A percentile compares a stretch with the other conserved stretches of the same genome.
Evolutionary conservation across 2,113 vertebrate genomes (phyloP).

Genomic region (Solenodon paradoxus): DNA sequence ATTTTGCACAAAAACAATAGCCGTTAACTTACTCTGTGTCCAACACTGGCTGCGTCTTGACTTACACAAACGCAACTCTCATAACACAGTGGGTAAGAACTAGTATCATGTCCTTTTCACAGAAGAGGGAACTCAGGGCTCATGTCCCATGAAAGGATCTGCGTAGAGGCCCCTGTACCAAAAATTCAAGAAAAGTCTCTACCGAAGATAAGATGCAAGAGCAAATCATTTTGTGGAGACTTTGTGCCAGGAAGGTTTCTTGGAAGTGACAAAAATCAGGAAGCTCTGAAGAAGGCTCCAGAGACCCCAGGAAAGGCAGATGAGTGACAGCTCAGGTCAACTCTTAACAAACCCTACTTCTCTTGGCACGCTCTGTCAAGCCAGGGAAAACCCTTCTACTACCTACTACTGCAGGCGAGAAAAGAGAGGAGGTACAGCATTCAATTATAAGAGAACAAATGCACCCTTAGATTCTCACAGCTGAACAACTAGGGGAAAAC

Average conservation of each 20-base stretch:
- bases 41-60: neutral
- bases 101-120: neutral
- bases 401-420: neutral
- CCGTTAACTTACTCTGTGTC: neutral
- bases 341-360: neutral
- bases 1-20: neutral
- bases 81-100: neutral
- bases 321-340: neutral
- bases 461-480: neutral
- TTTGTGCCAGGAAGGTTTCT: neutral
- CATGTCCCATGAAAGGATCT: neutral
- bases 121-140: neutral
- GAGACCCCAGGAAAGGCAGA: neutral
- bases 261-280: neutral
- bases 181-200: neutral
- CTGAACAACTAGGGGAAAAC: neutral
- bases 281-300: neutral
- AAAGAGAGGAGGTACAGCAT: neutral
- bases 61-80: neutral
- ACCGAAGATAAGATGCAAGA: neutral
- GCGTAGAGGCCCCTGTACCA: neutral
- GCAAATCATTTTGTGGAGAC: neutral
- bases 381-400: neutral
- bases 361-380: neutral
- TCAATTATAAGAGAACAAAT: neutral